A percentile compares a stretch with the other conserved stretches of the same genome.
phyloP scores from a whole-genome alignment of 37 sponge, comb jelly and placozoan genomes.

The Haliclona indistincta region DNA sequence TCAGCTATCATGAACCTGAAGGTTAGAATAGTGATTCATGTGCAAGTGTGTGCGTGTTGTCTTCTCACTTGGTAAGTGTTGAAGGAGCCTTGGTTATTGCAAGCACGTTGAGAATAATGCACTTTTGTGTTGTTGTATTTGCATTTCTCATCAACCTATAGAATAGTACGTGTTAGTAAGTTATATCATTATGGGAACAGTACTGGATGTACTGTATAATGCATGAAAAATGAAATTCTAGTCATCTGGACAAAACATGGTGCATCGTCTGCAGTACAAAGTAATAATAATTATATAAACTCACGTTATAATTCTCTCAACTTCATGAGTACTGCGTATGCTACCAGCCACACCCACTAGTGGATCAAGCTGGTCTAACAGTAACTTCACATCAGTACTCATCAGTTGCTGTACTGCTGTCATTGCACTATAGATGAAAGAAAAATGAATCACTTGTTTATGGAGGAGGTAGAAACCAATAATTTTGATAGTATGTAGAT shows the following conservation, averaged over 20 bases:
- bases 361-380: constrained; percentile 51
- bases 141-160: too few relatives aligned
- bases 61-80: constrained; percentile 67
- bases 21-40: neutral
- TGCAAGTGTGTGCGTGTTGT: neutral
- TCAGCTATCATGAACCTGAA: constrained; percentile 72
- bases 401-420: neutral
- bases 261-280: neutral
- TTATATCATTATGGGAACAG: too few relatives aligned
- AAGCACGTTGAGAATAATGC: constrained; percentile 64
- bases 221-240: too few relatives aligned
- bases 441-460: neutral
- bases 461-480: neutral
- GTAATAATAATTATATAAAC: neutral
- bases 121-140: too few relatives aligned
- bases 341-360: constrained; percentile 55
- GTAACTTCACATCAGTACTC: neutral
- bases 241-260: too few relatives aligned
- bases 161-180: too few relatives aligned
- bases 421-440: neutral
- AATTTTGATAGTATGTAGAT: too few relatives aligned
- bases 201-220: too few relatives aligned
- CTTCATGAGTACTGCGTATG: constrained; percentile 63
- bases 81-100: constrained; percentile 63
- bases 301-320: constrained; percentile 51